phyloP scores from a whole-genome alignment of 2,888 invertebrate species.

The Dynastes tityus region DNA sequence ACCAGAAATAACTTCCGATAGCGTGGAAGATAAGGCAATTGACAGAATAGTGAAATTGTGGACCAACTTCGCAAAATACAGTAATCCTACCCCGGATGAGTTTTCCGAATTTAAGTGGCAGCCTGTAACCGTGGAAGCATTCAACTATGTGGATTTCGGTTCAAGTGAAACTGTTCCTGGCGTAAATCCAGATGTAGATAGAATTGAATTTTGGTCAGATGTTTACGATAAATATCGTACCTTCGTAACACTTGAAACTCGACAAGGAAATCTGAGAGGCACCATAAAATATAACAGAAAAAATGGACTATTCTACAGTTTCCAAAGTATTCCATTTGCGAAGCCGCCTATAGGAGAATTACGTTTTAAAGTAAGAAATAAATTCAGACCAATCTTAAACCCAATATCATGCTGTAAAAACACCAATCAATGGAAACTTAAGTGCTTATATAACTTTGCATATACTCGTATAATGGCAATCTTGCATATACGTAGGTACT shows the following conservation, averaged over 20 bases:
- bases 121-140: conserved; percentile 57
- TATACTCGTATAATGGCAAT: too few species aligned
- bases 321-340: conserved; percentile 69
- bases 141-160: conserved; percentile 62
- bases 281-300: conserved; percentile 29
- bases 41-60: conserved; percentile 59
- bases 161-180: conserved; percentile 56
- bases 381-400: too few species aligned
- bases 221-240: conserved; percentile 42
- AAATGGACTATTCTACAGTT: conserved; percentile 25
- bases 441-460: too few species aligned
- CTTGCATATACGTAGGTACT: too few species aligned
- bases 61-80: conserved; percentile 62
- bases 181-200: conserved; percentile 59
- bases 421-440: too few species aligned
- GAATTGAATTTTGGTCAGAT: conserved; percentile 63
- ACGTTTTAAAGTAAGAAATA: conserved; percentile 65
- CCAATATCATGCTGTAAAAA: too few species aligned
- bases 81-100: conserved; percentile 57
- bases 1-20: conserved; percentile 52
- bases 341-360: conserved; percentile 65
- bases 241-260: conserved; percentile 14
- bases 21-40: conserved; percentile 56
- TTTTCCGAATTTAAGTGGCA: conserved; percentile 58
- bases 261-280: conserved; percentile 34